These are phyloP conservation scores for Chrysoperla carnea DNA, from an alignment of 1,140 invertebrate genomes.

Conservation along the genomic window DNA sequence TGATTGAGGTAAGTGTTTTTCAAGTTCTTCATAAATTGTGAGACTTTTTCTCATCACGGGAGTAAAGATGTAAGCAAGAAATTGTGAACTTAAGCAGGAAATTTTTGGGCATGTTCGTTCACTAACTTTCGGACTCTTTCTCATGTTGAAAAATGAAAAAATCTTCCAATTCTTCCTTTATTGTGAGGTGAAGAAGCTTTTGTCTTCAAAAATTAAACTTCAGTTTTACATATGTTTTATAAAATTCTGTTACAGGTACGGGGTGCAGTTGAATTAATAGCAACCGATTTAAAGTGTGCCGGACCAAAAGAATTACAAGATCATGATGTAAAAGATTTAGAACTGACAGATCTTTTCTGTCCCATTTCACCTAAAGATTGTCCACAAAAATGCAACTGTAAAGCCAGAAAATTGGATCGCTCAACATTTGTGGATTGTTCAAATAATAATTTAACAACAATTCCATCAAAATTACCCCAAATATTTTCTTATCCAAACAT, in stretches of 20 bases:
- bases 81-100: too few species aligned
- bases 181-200: too few species aligned
- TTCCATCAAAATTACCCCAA: conserved; percentile 1
- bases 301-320: neutral
- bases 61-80: too few species aligned
- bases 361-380: neutral
- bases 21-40: too few species aligned
- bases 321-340: neutral
- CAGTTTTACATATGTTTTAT: too few species aligned
- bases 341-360: neutral
- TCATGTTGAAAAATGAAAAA: too few species aligned
- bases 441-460: conserved; percentile 1
- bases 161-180: too few species aligned
- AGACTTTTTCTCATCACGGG: too few species aligned
- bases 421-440: neutral
- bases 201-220: too few species aligned
- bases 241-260: neutral
- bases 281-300: neutral
- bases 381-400: neutral
- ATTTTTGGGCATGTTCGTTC: too few species aligned
- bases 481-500: conserved; percentile 2
- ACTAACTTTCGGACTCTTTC: too few species aligned
- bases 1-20: neutral
- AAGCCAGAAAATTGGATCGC: neutral
- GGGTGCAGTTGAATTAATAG: neutral